phyloP scores from a whole-genome alignment of 1,140 invertebrate genomes.

The Varroa destructor region DNA sequence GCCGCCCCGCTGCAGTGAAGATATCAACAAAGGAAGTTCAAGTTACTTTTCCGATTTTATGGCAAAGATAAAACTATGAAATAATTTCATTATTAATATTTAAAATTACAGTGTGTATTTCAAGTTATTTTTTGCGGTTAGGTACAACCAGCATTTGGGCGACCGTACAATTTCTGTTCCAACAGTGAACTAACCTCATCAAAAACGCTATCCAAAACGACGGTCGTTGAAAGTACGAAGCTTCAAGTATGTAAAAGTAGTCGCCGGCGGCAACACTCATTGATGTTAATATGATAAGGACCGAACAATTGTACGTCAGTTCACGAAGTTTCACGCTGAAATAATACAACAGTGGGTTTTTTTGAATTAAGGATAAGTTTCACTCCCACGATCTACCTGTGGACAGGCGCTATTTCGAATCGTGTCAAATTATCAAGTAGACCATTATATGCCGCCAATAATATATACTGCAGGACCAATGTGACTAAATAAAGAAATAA shows the following conservation, averaged over 20 bases:
- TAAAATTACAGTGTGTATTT: not conserved
- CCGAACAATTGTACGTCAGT: slow-evolving; percentile 21
- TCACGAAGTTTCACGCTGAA: slow-evolving; percentile 12
- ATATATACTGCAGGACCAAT: no score
- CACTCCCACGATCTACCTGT: no score
- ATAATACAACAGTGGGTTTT: not conserved
- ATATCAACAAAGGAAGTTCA: not conserved
- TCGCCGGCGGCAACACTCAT: slow-evolving; percentile 11
- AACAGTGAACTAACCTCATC: slow-evolving; percentile 11
- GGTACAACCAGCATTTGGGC: no score
- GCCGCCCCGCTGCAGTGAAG: not conserved
- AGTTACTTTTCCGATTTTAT: not conserved
- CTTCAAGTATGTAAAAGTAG: not conserved
- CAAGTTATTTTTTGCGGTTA: no score
- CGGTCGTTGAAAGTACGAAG: not conserved
- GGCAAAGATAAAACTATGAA: not conserved
- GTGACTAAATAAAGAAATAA: no score
- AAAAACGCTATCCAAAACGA: slow-evolving; percentile 19
- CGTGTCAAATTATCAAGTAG: no score
- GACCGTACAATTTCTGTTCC: not conserved
- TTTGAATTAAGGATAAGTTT: no score
- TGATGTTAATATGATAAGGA: slow-evolving; percentile 23
- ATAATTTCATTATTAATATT: not conserved
- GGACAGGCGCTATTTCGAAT: no score
- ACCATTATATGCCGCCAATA: no score